phyloP scores from a whole-genome alignment of 1,140 invertebrate genomes.

The Drosophila ercepeae region DNA sequence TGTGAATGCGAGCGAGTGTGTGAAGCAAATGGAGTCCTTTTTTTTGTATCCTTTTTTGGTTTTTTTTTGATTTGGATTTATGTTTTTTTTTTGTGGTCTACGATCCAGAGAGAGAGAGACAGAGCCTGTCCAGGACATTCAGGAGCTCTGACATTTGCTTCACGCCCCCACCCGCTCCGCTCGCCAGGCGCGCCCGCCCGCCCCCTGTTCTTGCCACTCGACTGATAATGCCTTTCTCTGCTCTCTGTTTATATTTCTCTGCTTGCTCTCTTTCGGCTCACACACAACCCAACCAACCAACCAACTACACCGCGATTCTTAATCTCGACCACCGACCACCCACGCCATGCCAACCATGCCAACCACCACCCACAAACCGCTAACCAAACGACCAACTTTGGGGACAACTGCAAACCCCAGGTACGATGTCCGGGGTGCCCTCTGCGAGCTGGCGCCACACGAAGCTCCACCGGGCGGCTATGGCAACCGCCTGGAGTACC shows the following conservation, averaged over 20 bases:
- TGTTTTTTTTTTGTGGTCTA: no score
- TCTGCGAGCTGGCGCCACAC: conserved; percentile 90
- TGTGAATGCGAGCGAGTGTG: conserved; percentile 27
- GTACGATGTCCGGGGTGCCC: conserved; percentile 96
- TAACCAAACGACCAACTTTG: background rate
- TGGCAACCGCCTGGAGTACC: conserved; percentile 87
- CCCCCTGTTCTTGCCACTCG: background rate
- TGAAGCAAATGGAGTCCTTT: conserved; percentile 13
- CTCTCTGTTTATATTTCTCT: conserved; percentile 69
- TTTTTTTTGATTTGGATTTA: no score
- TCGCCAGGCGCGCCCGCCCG: background rate
- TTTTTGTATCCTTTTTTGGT: background rate
- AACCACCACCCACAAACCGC: background rate
- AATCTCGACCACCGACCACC: conserved; percentile 7
- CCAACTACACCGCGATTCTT: background rate
- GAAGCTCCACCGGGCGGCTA: conserved; percentile 90
- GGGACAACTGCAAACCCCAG: conserved; percentile 84
- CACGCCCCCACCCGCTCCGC: conserved; percentile 7
- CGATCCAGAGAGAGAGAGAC: background rate
- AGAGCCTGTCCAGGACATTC: background rate
- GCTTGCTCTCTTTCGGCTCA: conserved; percentile 64
- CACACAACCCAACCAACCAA: conserved; percentile 1
- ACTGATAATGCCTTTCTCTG: conserved; percentile 58
- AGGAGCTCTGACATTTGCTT: conserved; percentile 8
- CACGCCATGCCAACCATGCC: background rate